Evolutionary conservation across 2,888 invertebrate genomes (phyloP), one percentile per base, ranked within the genome.

Genomic region (Drosophila lutescens): DNA sequence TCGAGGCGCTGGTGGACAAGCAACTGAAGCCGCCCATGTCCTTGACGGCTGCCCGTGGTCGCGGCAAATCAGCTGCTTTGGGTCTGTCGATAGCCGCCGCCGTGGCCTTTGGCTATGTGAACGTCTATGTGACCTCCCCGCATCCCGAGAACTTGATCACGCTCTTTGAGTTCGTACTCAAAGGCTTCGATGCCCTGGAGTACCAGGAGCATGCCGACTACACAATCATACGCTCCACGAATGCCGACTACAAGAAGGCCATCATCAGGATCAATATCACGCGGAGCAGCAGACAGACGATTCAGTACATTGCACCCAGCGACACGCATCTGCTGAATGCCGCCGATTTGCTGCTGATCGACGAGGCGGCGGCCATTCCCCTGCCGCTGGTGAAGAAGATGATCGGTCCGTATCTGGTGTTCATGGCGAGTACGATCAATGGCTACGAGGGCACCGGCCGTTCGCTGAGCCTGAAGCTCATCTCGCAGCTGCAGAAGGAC

Each of bases 321-420:
- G 98, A 99, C 92, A 95, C 96, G 50, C 95, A 96, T 65, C 95
- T 97, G 71, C 93, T 99, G 36, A 95, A 97, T 9, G 98, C 98
- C 74, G 98, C 99, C 0, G 99, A 99, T 92, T 92, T 99, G 43
- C 94, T 99, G 36, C 95, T 99, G 0, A 98, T 99, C 63, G 99
- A 99, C 92, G 99, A 99, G 92, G 99, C 99, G 2, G 99, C 99
- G 0, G 99, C 99, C 8, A 99, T 99, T 79, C 99, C 99, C 0
- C 93, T 99, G 65, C 96, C 97, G 0, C 95, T 97, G 83, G 98
- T 99, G 0, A 97, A 97, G 78, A 95, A 95, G 2, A 96, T 99
- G 91, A 93, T 97, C 62, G 97, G 96, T 0, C 98, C 98, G 0
- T 98, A 98, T 87, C 93, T 99, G 38, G 97, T 98, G 12, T 97